Percentiles rank a stretch among this genome's conserved stretches.
phyloP scores from a whole-genome alignment of 2,113 vertebrate species.

The Anseranas semipalmata region DNA sequence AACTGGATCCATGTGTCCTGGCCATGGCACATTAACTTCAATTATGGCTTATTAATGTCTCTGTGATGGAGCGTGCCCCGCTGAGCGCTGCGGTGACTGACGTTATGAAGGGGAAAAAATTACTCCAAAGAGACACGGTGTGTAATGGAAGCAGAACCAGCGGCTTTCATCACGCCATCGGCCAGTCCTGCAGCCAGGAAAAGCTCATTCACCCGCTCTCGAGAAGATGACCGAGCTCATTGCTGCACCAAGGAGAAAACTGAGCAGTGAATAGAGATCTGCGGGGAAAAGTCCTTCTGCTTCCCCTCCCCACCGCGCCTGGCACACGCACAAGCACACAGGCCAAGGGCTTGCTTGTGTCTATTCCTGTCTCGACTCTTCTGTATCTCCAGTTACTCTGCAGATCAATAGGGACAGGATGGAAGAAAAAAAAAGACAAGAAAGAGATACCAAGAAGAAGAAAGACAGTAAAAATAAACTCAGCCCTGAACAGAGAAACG shows the following conservation, averaged over 20 bases:
- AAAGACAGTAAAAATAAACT: constrained; percentile 55
- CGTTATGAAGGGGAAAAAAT: constrained; percentile 32
- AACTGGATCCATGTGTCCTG: constrained; percentile 57
- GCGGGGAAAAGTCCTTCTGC: neutral
- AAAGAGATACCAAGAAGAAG: neutral
- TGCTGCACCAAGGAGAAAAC: neutral
- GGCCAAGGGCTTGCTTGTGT: constrained; percentile 23
- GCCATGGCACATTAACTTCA: constrained; percentile 75
- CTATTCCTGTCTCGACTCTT: constrained; percentile 64
- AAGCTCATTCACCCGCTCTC: constrained; percentile 73
- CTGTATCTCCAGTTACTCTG: constrained; percentile 71
- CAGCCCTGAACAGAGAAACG: neutral
- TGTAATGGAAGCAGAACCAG: neutral
- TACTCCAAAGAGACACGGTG: neutral
- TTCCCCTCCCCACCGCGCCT: neutral
- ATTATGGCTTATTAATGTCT: constrained; percentile 76
- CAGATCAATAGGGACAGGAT: constrained; percentile 70
- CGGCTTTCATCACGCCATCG: constrained; percentile 35
- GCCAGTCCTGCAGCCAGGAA: constrained; percentile 72
- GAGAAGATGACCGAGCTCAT: neutral
- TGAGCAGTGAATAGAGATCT: neutral
- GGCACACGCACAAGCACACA: neutral
- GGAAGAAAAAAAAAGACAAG: neutral
- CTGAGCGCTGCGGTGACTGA: constrained; percentile 9
- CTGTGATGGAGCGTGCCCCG: neutral